These are phyloP conservation scores for Abrostola tripartita DNA, from an alignment of 2,888 invertebrate genomes.

Conservation along the genomic window DNA sequence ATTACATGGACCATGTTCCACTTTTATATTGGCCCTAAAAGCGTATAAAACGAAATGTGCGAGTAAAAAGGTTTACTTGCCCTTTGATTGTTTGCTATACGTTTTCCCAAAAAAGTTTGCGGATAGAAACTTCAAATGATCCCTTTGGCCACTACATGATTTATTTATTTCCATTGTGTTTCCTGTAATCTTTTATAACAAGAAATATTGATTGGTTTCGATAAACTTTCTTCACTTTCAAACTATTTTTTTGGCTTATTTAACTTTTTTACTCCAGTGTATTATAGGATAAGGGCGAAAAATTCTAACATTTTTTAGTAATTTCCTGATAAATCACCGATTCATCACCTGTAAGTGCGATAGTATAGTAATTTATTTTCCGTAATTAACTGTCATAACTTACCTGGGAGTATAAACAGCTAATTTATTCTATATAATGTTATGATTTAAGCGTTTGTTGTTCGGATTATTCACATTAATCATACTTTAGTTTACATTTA, in stretches of 20 bases:
- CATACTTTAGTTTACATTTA: conserved; percentile 23
- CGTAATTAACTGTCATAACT: conserved; percentile 49
- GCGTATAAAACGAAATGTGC: conserved; percentile 73
- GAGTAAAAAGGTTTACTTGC: conserved; percentile 75
- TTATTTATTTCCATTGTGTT: conserved; percentile 62
- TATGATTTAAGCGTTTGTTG: conserved; percentile 20
- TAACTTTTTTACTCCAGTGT: neutral
- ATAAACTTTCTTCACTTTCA: neutral
- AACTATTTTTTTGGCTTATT: neutral
- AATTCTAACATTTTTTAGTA: conserved; percentile 16
- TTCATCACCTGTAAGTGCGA: conserved; percentile 50
- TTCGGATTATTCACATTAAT: conserved; percentile 38
- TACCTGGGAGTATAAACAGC: conserved; percentile 38
- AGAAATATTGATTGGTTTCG: conserved; percentile 23
- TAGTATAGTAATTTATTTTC: conserved; percentile 49
- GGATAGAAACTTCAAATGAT: conserved; percentile 53
- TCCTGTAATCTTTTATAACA: conserved; percentile 40
- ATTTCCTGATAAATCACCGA: conserved; percentile 43
- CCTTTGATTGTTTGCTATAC: conserved; percentile 80
- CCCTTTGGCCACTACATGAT: conserved; percentile 55
- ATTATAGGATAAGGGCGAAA: neutral
- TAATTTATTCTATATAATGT: no score
- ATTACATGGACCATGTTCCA: conserved; percentile 69
- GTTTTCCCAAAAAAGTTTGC: conserved; percentile 62
- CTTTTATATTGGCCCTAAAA: conserved; percentile 71